Base-by-base conservation (phyloP, 2,113 vertebrate species). In the Caranx ignobilis region DNA sequence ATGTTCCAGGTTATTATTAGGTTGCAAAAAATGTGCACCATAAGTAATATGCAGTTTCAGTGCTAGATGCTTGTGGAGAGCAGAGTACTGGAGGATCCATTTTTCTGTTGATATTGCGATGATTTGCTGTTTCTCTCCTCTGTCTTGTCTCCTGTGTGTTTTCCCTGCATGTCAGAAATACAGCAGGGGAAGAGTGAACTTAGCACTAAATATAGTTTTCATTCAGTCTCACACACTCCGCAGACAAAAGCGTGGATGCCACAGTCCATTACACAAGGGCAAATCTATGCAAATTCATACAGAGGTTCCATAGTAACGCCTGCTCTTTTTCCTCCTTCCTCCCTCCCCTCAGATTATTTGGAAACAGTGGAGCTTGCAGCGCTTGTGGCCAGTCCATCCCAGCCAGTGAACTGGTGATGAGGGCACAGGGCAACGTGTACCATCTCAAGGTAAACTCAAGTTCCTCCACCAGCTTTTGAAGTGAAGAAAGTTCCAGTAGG, bases 311-410 rank as follows among this genome's bases (percentile, higher is more conserved):
- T 45, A 71, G 56, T 89, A 86, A 88, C 76, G 6, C 32, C 12
- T 13, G 5, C 15, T 61, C 32, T 11, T 48, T 19, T 61, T 26
- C 11, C 65, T 64, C 50, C 8, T 32, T 50, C 55, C 55, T 54
- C 6, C 32, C 16, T 78, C 16, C 43, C 37, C 26, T 61, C 94
- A 99, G 98, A 96, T 98, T 99, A 98, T 99, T 99, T 91, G 98
- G 98, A 70, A 99, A 97, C 93, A 99, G 98, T 6, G 98, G 98
- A 71, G 97, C 98, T 54, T 99, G 97, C 96, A 99, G 97, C 18
- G 98, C 98, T 55, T 99, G 98, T 60, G 97, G 97, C 93, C 98
- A 99, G 96, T 99, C 98, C 66, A 99, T 99, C 88, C 98, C 98
- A 89, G 97, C 98, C 81, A 99, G 98, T 2, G 98, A 99, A 91